A percentile compares a stretch with the other conserved stretches of the same genome.
phyloP scores from a whole-genome alignment of 1,140 invertebrate genomes.

The Catajapyx aquilonaris region DNA sequence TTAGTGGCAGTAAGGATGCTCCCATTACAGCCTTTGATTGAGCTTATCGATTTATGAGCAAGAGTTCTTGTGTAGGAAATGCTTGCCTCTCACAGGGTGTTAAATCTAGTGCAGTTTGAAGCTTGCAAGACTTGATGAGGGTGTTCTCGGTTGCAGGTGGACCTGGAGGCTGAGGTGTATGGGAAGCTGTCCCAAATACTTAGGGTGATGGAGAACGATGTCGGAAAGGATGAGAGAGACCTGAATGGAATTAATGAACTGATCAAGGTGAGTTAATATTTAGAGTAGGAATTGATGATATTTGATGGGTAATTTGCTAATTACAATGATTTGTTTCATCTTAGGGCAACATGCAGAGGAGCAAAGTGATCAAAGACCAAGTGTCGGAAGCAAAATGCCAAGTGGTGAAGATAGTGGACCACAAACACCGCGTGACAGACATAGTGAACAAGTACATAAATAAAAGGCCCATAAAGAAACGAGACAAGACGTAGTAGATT shows the following conservation, averaged over 20 bases:
- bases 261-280: conserved; percentile 34
- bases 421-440: conserved; percentile 66
- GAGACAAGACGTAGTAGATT: conserved; percentile 27
- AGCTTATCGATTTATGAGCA: too few species aligned
- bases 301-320: conserved; percentile 7
- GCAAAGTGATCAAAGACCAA: conserved; percentile 78
- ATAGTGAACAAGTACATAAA: conserved; percentile 74
- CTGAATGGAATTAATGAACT: conserved; percentile 51
- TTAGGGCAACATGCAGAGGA: conserved; percentile 83
- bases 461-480: conserved; percentile 77
- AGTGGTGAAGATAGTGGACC: conserved; percentile 75
- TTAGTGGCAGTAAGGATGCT: too few species aligned
- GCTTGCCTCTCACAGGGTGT: too few species aligned
- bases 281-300: background rate
- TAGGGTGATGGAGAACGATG: conserved; percentile 38
- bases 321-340: conserved; percentile 15
- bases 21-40: too few species aligned
- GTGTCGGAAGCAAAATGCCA: conserved; percentile 67
- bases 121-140: too few species aligned
- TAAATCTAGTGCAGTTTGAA: too few species aligned
- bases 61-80: too few species aligned
- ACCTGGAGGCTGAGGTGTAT: conserved; percentile 34
- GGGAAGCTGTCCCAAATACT: conserved; percentile 39
- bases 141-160: too few species aligned
- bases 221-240: conserved; percentile 33